Percentiles rank a stretch among this genome's conserved stretches.
phyloP scores from a whole-genome alignment of 2,888 invertebrate genomes.

The Drosophila cognata region DNA sequence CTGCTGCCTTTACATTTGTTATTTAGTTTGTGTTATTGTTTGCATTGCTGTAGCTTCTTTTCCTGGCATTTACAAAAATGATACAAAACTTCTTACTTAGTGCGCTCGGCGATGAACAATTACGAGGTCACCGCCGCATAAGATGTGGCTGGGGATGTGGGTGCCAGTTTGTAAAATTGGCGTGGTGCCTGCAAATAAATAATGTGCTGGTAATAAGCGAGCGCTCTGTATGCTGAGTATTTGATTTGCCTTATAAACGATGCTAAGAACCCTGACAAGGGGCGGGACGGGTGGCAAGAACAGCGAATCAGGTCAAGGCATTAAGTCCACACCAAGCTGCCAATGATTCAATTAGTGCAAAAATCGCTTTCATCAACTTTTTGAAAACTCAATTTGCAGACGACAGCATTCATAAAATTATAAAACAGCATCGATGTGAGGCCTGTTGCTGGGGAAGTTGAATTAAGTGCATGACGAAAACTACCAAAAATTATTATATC shows the following conservation, averaged over 20 bases:
- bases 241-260: slow-evolving; percentile 52
- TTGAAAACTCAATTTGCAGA: slow-evolving; percentile 3
- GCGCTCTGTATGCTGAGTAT: slow-evolving; percentile 33
- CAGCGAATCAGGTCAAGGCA: slow-evolving; percentile 28
- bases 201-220: slow-evolving; percentile 56
- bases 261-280: slow-evolving; percentile 6
- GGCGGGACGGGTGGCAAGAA: not conserved
- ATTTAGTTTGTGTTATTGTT: slow-evolving; percentile 50
- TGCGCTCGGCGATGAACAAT: slow-evolving; percentile 61
- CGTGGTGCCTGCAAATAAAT: slow-evolving; percentile 57
- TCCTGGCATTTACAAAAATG: slow-evolving; percentile 65
- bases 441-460: not conserved
- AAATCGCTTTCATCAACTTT: slow-evolving; percentile 17
- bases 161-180: not conserved
- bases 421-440: not conserved
- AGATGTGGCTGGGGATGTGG: not conserved
- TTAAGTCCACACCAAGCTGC: slow-evolving; percentile 7
- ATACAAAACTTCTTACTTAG: slow-evolving; percentile 79
- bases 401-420: not conserved
- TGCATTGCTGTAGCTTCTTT: slow-evolving; percentile 15
- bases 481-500: not conserved
- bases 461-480: not conserved
- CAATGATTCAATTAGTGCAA: slow-evolving; percentile 38
- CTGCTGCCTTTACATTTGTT: slow-evolving; percentile 36
- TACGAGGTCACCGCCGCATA: slow-evolving; percentile 52